Conservation (phyloP, 2,888 invertebrate species). For the Pristionchus japonicus region DNA sequence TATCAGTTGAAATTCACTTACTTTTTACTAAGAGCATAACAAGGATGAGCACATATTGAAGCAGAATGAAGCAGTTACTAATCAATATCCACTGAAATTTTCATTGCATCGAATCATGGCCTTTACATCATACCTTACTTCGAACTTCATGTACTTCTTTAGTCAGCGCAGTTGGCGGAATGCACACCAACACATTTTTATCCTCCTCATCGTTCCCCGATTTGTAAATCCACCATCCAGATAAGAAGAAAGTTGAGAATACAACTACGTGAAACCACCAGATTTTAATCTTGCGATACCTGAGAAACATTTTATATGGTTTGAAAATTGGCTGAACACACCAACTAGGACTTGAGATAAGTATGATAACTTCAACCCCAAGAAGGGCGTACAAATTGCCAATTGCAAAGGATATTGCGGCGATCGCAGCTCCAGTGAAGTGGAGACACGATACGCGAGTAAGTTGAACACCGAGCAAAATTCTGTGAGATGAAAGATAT, state of each 20-base stretch:
- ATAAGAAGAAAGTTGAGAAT: neutral
- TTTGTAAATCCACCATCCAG: neutral
- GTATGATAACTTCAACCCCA: neutral
- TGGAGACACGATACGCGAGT: neutral
- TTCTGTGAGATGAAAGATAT: neutral
- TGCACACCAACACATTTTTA: neutral
- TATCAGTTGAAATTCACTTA: neutral
- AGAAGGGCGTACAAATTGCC: neutral
- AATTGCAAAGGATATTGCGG: neutral
- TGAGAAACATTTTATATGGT: neutral
- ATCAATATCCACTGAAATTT: neutral
- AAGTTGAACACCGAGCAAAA: neutral
- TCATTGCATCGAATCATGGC: too few species aligned
- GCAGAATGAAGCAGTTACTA: neutral
- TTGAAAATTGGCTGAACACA: neutral
- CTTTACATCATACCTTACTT: neutral
- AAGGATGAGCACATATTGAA: neutral
- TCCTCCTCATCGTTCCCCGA: neutral
- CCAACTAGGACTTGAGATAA: neutral
- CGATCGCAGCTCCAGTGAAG: neutral
- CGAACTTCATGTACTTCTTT: neutral
- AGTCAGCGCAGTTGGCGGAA: neutral
- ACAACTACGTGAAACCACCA: neutral
- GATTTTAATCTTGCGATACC: neutral
- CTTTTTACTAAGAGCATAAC: neutral